Conservation (phyloP, 92 coral and sea anemone genomes). For the Ricordea florida region DNA sequence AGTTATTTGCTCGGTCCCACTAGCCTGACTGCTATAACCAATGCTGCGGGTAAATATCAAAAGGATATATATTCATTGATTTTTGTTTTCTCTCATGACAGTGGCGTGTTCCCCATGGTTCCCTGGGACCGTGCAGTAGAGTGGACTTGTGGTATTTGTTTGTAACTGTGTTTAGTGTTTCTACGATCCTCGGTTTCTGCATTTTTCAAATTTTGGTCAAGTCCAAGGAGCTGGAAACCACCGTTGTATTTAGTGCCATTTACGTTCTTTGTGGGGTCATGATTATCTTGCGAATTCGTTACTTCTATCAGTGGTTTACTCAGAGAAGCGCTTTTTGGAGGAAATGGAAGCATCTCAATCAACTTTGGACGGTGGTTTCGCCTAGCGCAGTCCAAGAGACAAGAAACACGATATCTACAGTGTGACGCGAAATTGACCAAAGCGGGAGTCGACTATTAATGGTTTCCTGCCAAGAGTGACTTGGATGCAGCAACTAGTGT, state of each 20-base stretch:
- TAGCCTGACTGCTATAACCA: too few relatives aligned
- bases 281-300: constrained; percentile 77
- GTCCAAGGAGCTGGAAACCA: constrained; percentile 75
- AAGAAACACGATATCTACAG: constrained; percentile 3
- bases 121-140: constrained; percentile 88
- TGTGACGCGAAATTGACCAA: too few relatives aligned
- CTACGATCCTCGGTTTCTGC: constrained; percentile 84
- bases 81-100: constrained; percentile 13
- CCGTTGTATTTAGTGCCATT: constrained; percentile 85
- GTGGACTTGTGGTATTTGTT: constrained; percentile 92
- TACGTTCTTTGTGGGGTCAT: constrained; percentile 90
- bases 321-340: constrained; percentile 87
- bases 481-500: too few relatives aligned
- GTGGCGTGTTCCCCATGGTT: constrained; percentile 92
- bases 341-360: constrained; percentile 83
- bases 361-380: constrained; percentile 73
- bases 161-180: constrained; percentile 76
- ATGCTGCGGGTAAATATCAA: background rate
- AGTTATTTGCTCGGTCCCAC: too few relatives aligned
- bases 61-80: background rate
- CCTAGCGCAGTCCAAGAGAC: constrained; percentile 20
- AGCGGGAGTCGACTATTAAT: too few relatives aligned
- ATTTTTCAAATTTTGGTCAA: constrained; percentile 76
- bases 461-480: too few relatives aligned
- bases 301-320: constrained; percentile 91